Evolutionary conservation across 2,888 invertebrate genomes (phyloP), one percentile per base, ranked within the genome.

Genomic region (Steinernema carpocapsae): DNA sequence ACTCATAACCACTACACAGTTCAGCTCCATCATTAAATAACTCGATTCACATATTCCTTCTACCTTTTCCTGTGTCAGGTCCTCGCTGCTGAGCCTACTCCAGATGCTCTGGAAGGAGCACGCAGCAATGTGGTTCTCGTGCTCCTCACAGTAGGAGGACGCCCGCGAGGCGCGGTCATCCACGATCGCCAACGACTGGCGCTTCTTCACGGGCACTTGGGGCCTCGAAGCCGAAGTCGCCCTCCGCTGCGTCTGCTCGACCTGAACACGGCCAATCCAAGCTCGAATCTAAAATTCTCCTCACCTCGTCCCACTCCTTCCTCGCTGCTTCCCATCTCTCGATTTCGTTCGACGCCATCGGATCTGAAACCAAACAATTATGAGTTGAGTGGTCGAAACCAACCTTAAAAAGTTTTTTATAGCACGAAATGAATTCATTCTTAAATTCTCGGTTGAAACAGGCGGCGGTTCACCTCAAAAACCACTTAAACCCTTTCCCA

Each of bases 21-120:
- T n/a, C n/a, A n/a, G n/a, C n/a, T n/a, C n/a, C n/a, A n/a, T n/a
- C n/a, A n/a, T n/a, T n/a, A n/a, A n/a, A n/a, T n/a, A n/a, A n/a
- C n/a, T n/a, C n/a, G n/a, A n/a, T n/a, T n/a, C n/a, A n/a, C 43
- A 43, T 43, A 14, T 43, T 43, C 43, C 14, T 43, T 14, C 43
- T 59, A 77, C 77, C 71, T 77, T 77, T 70, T 77, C 77, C n/a
- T 24, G 52, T 14, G 59, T 14, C 12, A 77, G 32, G 48, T 77
- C 72, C 24, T 64, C 46, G 71, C 43, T 37, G 46, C 37, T 32
- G 24, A 74, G 71, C 12, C 74, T 42, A 17, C 71, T 45, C 76
- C 76, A 76, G 24, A 76, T 72, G 64, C 70, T 32, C 73, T 76
- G 76, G 48, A 76, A 76, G 51, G 75, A 75, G 71, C 76, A 71